phyloP scores from a whole-genome alignment of 2,113 vertebrate species.

The Eurystomus gularis region DNA sequence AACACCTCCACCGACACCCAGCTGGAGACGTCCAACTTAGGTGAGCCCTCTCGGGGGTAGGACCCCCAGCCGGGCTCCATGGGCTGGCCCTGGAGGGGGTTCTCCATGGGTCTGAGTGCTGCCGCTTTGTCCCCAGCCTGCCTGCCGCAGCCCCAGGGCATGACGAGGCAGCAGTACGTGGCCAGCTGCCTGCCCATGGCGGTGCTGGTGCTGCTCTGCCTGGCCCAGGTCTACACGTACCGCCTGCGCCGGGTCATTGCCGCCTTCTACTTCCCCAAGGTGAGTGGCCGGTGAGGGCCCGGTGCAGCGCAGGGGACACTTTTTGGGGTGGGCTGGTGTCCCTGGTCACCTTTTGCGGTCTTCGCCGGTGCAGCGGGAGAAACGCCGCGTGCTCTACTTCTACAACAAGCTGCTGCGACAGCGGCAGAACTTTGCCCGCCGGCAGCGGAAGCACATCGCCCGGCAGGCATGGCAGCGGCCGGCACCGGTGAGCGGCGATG shows the following conservation, averaged over 20 bases:
- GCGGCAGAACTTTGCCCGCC: slow-evolving; percentile 53
- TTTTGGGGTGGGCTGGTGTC: neutral
- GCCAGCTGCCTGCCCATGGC: slow-evolving; percentile 46
- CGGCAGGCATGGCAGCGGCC: neutral
- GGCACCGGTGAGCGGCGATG: slow-evolving; percentile 11
- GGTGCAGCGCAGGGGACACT: rapidly evolving
- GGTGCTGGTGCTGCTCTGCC: slow-evolving; percentile 72
- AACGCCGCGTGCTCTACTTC: slow-evolving; percentile 80
- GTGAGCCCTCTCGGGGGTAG: slow-evolving; percentile 51
- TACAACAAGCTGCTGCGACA: slow-evolving; percentile 84
- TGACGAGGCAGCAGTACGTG: slow-evolving; percentile 64
- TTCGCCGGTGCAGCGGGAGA: slow-evolving; percentile 78
- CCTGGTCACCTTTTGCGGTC: rapidly evolving
- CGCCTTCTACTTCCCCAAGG: slow-evolving; percentile 86
- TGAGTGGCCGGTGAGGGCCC: neutral
- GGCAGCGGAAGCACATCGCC: slow-evolving; percentile 53
- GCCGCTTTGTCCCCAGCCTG: slow-evolving; percentile 29
- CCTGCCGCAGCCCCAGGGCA: slow-evolving; percentile 65
- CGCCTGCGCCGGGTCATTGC: slow-evolving; percentile 81
- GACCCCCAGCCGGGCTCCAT: rapidly evolving
- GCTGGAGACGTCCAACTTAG: slow-evolving; percentile 73
- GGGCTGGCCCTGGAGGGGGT: neutral
- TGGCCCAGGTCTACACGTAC: slow-evolving; percentile 81
- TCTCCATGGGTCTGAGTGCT: neutral
- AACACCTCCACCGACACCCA: slow-evolving; percentile 74